phyloP scores from a whole-genome alignment of 2,797 vertebrate genomes.

The Garrulus glandarius region DNA sequence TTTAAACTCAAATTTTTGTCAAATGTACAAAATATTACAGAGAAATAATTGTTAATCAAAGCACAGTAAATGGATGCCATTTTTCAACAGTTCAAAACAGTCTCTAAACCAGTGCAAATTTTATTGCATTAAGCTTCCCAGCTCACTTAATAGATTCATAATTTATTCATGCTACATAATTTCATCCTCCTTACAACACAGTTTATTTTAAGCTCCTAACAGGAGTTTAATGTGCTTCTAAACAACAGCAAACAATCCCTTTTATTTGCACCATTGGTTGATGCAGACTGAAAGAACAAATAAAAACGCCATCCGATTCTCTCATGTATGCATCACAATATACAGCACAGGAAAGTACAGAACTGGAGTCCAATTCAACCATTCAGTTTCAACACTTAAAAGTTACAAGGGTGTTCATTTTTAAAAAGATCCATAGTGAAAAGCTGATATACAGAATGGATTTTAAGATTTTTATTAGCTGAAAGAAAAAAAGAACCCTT shows the following conservation, averaged over 20 bases:
- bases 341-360: neutral
- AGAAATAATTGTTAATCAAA: conserved; percentile 58
- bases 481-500: neutral
- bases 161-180: conserved; percentile 35
- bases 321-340: neutral
- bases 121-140: conserved; percentile 51
- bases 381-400: neutral
- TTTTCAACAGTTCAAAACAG: conserved; percentile 56
- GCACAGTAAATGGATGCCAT: conserved; percentile 49
- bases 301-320: neutral
- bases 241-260: conserved; percentile 48
- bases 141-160: conserved; percentile 32
- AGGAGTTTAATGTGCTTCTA: conserved; percentile 42
- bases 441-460: conserved; percentile 26
- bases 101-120: conserved; percentile 65
- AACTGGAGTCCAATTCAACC: neutral
- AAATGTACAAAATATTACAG: conserved; percentile 62
- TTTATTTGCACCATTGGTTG: conserved; percentile 38
- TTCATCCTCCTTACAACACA: neutral
- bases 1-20: conserved; percentile 56
- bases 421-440: neutral
- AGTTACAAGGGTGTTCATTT: neutral
- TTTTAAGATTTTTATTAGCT: neutral
- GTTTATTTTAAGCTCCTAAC: conserved; percentile 36
- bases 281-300: conserved; percentile 40